Evolutionary conservation across 2,888 invertebrate species (phyloP).

Genomic region (Galerucella nymphaeae): DNA sequence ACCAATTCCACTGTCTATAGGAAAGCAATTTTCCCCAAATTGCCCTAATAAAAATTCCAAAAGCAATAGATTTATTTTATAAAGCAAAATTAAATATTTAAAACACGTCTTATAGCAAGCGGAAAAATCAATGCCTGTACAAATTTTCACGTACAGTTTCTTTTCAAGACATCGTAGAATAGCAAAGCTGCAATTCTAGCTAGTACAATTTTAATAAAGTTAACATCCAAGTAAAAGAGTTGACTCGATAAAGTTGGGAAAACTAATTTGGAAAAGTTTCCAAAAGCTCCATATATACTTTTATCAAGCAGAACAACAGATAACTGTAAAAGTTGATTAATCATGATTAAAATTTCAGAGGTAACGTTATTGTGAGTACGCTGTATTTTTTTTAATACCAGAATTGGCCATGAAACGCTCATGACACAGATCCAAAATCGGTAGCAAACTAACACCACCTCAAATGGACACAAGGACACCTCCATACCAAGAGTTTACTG

Average conservation of each 20-base stretch:
- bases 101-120: background rate
- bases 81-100: background rate
- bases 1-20: background rate
- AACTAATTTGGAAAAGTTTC: constrained; percentile 14
- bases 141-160: background rate
- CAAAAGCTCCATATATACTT: constrained; percentile 10
- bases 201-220: constrained; percentile 25
- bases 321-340: constrained; percentile 4
- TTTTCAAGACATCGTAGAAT: background rate
- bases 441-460: too few relatives aligned
- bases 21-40: background rate
- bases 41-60: background rate
- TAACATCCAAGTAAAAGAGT: constrained; percentile 30
- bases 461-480: too few relatives aligned
- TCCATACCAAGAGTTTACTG: too few relatives aligned
- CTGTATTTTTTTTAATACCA: too few relatives aligned
- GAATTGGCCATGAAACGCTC: too few relatives aligned
- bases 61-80: background rate
- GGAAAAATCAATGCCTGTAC: background rate
- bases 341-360: background rate
- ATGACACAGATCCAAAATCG: too few relatives aligned
- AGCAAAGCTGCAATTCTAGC: constrained; percentile 18
- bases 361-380: too few relatives aligned
- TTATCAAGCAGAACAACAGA: constrained; percentile 6
- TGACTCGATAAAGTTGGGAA: constrained; percentile 13